Evolutionary conservation across 2,113 vertebrate genomes (phyloP), one percentile per base, ranked within the genome.

Genomic region (Phyllostomus hastatus): DNA sequence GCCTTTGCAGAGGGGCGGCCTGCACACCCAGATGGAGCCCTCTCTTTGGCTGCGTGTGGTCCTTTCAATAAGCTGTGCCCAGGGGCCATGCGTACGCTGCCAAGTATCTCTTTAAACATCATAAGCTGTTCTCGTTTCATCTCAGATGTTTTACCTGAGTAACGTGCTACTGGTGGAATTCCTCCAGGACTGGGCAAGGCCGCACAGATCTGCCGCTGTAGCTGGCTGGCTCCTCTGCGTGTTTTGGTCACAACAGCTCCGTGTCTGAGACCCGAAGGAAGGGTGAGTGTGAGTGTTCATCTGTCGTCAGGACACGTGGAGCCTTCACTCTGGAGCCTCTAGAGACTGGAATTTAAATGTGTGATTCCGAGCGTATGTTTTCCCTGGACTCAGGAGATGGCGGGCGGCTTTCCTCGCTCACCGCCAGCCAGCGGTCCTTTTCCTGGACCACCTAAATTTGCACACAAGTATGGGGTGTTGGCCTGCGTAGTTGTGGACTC

Each of bases 321-420:
- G 70, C 48, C 92, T 96, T 67, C 38, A 48, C 91, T 66, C 86
- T 85, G 67, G 96, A 96, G 93, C 89, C 95, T 92, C 85, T 28
- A 35, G 43, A 93, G 97, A 90, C 96, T 88, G 76, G 89, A 96
- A 97, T 98, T 98, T 91, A 97, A 88, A 97, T 96, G 20, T 95
- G 85, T 79, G 64, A 94, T 97, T 97, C 91, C 54, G 82, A 95
- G 85, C 66, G 84, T 88, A 66, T 91, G 72, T 81, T 97, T 95
- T 95, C 91, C 59, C 92, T 88, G 97, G 85, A 94, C 87, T 85
- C 69, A 86, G 91, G 87, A 96, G 90, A 94, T 82, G 92, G 92
- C 66, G 94, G 41, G 10, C 89, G 43, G 91, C 35, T 90, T 95
- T 98, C 38, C 26, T 92, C 80, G 75, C 57, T 88, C 92, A 90